phyloP scores from a whole-genome alignment of 2,888 invertebrate species.

The Stegophylla sp. region DNA sequence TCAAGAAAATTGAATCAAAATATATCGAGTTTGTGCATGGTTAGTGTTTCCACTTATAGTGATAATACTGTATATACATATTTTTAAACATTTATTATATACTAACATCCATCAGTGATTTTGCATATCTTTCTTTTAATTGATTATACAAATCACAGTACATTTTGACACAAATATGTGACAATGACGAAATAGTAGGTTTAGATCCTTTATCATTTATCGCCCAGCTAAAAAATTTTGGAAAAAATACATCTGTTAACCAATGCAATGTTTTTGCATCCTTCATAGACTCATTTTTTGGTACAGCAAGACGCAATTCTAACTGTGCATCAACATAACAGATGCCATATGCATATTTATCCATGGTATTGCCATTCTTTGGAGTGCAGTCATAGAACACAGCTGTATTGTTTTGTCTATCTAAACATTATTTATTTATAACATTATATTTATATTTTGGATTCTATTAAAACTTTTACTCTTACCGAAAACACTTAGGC shows the following conservation, averaged over 20 bases:
- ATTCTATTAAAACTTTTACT: not conserved
- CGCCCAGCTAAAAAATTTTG: slow-evolving; percentile 73
- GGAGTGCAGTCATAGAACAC: slow-evolving; percentile 40
- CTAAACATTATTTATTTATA: not conserved
- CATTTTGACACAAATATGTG: slow-evolving; percentile 72
- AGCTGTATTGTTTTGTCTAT: not conserved
- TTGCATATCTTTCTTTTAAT: slow-evolving; percentile 81
- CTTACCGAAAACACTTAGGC: slow-evolving; percentile 42
- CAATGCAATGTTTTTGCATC: slow-evolving; percentile 65
- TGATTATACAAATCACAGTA: slow-evolving; percentile 77
- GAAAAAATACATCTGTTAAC: slow-evolving; percentile 69
- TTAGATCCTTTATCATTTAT: slow-evolving; percentile 59
- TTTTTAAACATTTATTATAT: too few relatives aligned
- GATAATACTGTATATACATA: not conserved
- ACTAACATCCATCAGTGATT: slow-evolving; percentile 73
- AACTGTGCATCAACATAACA: not conserved
- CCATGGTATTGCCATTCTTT: not conserved
- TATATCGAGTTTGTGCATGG: too few relatives aligned
- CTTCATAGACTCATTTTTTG: slow-evolving; percentile 23
- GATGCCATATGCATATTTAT: slow-evolving; percentile 36
- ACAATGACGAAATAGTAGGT: slow-evolving; percentile 68
- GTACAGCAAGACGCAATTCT: slow-evolving; percentile 14
- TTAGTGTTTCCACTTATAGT: too few relatives aligned
- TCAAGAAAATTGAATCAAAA: too few relatives aligned
- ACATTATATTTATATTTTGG: not conserved